phyloP scores from a whole-genome alignment of 2,888 invertebrate species.

The Tanytarsus gracilentus region DNA sequence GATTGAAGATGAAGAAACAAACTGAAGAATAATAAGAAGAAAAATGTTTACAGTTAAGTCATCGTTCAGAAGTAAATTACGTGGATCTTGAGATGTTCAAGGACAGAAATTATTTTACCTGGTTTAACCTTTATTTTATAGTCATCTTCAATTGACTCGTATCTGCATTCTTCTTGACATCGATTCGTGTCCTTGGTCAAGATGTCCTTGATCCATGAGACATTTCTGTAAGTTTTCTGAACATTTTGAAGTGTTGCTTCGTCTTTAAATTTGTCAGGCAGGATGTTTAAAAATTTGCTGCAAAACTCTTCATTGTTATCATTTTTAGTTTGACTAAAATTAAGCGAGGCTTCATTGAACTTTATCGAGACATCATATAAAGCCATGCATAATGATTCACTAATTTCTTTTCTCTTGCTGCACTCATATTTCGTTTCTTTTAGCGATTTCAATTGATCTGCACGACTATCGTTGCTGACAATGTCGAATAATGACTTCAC shows the following conservation, averaged over 20 bases:
- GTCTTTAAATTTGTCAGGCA: background rate
- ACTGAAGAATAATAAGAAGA: too few species aligned
- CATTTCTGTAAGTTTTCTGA: background rate
- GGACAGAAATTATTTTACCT: too few species aligned
- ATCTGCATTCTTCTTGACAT: background rate
- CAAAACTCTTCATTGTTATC: too few species aligned
- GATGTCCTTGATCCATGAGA: constrained; percentile 19
- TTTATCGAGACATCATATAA: too few species aligned
- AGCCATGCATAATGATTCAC: too few species aligned
- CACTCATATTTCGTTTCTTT: background rate
- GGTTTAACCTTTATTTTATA: background rate
- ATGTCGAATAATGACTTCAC: background rate
- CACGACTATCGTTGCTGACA: background rate
- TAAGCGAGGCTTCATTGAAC: too few species aligned
- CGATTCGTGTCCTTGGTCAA: background rate
- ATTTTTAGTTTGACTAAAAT: too few species aligned
- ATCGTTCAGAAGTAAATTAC: too few species aligned
- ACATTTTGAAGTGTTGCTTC: background rate
- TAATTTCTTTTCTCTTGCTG: background rate
- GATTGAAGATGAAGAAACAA: constrained; percentile 13
- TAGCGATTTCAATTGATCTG: background rate
- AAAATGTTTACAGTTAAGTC: too few species aligned
- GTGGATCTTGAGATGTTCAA: too few species aligned
- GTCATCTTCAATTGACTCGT: background rate
- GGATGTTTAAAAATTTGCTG: background rate